Conservation (phyloP, 2,113 vertebrate species). For the rat (Rattus norvegicus) region DNA sequence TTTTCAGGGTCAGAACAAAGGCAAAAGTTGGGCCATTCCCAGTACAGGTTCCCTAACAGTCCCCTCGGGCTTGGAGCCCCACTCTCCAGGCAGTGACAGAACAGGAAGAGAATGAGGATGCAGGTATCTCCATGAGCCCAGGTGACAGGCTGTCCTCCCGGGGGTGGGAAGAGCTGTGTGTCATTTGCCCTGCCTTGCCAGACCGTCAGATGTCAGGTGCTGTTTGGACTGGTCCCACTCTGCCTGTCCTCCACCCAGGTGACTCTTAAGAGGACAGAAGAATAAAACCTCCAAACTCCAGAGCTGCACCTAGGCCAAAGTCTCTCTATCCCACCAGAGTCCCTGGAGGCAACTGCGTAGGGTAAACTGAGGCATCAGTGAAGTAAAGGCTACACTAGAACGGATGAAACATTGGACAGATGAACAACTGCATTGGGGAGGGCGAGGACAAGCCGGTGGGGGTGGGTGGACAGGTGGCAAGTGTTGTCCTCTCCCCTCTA, state of each 20-base stretch:
- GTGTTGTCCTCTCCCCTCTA: not conserved
- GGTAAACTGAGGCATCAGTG: not conserved
- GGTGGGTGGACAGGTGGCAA: not conserved
- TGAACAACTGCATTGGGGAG: not conserved
- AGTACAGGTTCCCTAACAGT: not conserved
- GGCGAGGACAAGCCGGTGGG: too few relatives aligned
- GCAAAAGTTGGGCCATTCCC: not conserved
- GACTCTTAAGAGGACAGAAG: not conserved
- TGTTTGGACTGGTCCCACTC: not conserved
- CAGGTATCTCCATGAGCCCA: not conserved
- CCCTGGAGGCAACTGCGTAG: not conserved
- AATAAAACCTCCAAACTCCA: too few relatives aligned
- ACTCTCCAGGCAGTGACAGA: not conserved
- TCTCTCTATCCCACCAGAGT: rapidly evolving
- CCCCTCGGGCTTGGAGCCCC: not conserved
- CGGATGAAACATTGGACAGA: not conserved
- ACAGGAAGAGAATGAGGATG: not conserved
- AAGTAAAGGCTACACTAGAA: not conserved
- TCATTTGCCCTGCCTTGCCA: not conserved
- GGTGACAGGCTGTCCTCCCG: not conserved
- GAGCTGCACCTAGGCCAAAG: not conserved
- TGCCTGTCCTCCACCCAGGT: not conserved
- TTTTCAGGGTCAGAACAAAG: not conserved
- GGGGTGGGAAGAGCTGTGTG: not conserved
- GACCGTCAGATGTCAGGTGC: not conserved